Evolutionary conservation across 2,113 vertebrate species (phyloP), one percentile per base, ranked within the genome.

Genomic region (Ptyas mucosa): DNA sequence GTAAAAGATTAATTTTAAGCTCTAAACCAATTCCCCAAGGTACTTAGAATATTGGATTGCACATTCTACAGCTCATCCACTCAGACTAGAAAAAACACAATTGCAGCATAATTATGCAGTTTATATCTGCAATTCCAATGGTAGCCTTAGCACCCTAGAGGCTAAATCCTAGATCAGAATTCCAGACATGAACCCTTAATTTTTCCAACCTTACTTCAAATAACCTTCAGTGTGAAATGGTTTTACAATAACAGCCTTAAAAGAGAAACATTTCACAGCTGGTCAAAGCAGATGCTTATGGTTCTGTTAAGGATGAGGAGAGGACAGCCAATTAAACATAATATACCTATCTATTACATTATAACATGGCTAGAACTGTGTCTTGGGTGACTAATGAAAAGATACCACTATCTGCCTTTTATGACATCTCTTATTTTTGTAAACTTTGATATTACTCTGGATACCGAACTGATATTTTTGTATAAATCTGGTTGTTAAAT

Each of bases 1-100:
- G 93, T 94, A 96, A 93, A 90, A 96, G 94, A 96, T 95, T 94
- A 94, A 96, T 97, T 96, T 95, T 90, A 93, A 87, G 89, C 85
- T 93, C 43, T 89, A 93, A 94, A 93, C 88, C 93, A 93, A 95
- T 94, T 97, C 95, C 95, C 93, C 94, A 92, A 94, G 94, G 93
- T 95, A 91, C n/a, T 23, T 54, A 88, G 88, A 93, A 88, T 90
- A 61, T 93, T 89, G 93, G 93, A 94, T 57, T 90, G 93, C 89
- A 94, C 88, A 94, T 34, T n/a, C 87, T 90, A 57, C 93, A 95
- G 92, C 89, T 94, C 89, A 8, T 92, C 95, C 92, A 93, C 85
- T 93, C 10, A 18, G 92, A 89, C 69, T 20, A 88, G 86, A 93
- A 69, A 94, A 94, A 94, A 23, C 89, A 95, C 85, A 61, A 43